Evolutionary conservation across 2,888 invertebrate genomes (phyloP).

Genomic region (Ophion slaviceki): DNA sequence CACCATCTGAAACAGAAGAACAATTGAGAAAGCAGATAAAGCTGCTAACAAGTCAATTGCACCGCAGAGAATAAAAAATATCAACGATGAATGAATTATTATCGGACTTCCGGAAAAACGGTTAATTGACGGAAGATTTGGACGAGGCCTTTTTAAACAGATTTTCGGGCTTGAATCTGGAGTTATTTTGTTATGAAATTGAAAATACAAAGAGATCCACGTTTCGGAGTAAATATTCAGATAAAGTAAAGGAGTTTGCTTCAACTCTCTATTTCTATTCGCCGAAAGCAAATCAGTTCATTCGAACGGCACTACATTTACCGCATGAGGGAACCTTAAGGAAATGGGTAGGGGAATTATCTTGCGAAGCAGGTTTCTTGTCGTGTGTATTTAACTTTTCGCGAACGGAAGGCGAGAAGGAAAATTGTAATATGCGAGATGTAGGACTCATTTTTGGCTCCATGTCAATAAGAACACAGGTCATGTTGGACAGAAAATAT

Average conservation of each 20-base stretch:
- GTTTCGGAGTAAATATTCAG: neutral
- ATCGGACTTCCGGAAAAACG: neutral
- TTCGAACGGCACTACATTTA: too few relatives aligned
- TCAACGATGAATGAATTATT: neutral
- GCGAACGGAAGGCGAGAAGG: neutral
- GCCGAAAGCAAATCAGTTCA: neutral
- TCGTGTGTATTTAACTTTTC: neutral
- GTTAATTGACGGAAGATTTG: conserved; percentile 8
- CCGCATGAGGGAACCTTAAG: neutral
- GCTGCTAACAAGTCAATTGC: too few relatives aligned
- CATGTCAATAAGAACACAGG: neutral
- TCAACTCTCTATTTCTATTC: conserved; percentile 1
- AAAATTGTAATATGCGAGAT: neutral
- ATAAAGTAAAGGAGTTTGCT: neutral
- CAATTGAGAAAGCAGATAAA: too few relatives aligned
- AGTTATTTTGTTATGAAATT: neutral
- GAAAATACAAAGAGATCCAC: neutral
- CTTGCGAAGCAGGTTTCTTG: neutral
- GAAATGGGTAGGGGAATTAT: neutral
- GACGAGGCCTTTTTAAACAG: neutral
- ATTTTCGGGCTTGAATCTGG: neutral
- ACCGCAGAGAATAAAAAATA: neutral
- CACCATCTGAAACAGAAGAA: too few relatives aligned
- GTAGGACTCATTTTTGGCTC: neutral
- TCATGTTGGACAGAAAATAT: neutral